Evolutionary conservation across 2,888 invertebrate species (phyloP).

Genomic region (Branchellion lobata): DNA sequence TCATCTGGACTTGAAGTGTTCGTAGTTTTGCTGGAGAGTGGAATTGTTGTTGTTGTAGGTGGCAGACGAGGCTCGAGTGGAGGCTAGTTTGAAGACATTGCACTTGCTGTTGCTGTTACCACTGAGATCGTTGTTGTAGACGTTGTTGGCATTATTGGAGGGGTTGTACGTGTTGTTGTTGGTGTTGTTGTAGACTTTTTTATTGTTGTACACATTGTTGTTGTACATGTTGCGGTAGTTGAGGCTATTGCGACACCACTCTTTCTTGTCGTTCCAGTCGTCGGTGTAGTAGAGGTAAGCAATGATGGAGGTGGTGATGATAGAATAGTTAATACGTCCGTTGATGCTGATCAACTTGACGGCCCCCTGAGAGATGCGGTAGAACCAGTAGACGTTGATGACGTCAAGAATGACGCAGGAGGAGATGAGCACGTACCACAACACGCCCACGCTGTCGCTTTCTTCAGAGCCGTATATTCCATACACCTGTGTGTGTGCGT

Average conservation of each 20-base stretch:
- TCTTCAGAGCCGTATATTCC: conserved; percentile 55
- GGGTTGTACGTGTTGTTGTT: background rate
- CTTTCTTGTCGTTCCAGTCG: background rate
- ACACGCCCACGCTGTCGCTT: conserved; percentile 56
- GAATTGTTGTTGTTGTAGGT: conserved; percentile 17
- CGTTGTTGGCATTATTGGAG: background rate
- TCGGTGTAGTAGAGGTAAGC: conserved; percentile 14
- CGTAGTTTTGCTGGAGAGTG: conserved; percentile 1
- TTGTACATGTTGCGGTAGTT: background rate
- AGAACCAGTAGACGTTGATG: conserved; percentile 60
- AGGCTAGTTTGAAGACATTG: background rate
- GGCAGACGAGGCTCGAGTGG: background rate
- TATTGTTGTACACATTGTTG: too few relatives aligned
- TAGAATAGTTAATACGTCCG: conserved; percentile 14
- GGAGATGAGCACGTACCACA: conserved; percentile 58
- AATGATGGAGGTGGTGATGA: background rate
- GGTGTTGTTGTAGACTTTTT: background rate
- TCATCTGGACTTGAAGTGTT: conserved; percentile 15
- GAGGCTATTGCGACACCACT: background rate
- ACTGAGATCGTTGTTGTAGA: too few relatives aligned
- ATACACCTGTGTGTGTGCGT: conserved; percentile 39
- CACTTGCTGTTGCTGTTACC: background rate
- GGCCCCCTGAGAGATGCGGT: conserved; percentile 57
- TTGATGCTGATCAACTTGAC: conserved; percentile 52
- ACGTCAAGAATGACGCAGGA: conserved; percentile 58